Base-by-base conservation (phyloP, 2,113 vertebrate genomes). In the Callionymus lyra region DNA sequence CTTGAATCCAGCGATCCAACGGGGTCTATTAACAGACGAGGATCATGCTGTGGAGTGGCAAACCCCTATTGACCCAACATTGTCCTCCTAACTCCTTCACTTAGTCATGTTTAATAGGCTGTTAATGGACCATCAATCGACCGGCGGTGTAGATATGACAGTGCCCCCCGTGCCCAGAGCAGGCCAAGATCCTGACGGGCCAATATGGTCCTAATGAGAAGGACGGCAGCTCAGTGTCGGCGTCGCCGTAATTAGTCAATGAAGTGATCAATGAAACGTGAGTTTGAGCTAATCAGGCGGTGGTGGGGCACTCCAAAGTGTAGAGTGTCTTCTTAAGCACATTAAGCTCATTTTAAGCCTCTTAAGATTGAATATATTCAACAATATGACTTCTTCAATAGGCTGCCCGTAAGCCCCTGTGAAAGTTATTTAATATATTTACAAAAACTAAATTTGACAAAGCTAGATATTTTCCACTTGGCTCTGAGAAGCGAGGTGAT, bases 41-140 rank as follows among this genome's bases (percentile, higher is more conserved):
- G 53, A 45, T 38, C 53, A 52, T 34, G 56, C 61, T 52, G 58
- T 54, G 49, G 57, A 67, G 65, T 46, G 54, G 63, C 68, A 65
- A 75, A 75, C 50, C 62, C 78, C 63, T 45, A 47, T 32, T 54
- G 62, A 63, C 69, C 56, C 47, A 57, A 70, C 63, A 68, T 64
- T 63, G 74, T 67, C 41, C 63, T 74, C 63, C 65, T 38, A 63
- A 70, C 74, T 56, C 74, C 68, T 70, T 74, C 61, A 61, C 70
- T 75, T 70, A 74, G 74, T 65, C 44, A 47, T 64, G 70, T 80
- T 80, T 80, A 82, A 82, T 74, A 74, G 79, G 77, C 72, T 59
- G 72, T 78, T 80, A 80, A 82, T 78, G 63, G 74, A 59, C 68
- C 68, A 76, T 82, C 72, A 72, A 80, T 82, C 70, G 74, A 80